Conservation (phyloP, 2,113 vertebrate genomes). For the Phycodurus eques region DNA sequence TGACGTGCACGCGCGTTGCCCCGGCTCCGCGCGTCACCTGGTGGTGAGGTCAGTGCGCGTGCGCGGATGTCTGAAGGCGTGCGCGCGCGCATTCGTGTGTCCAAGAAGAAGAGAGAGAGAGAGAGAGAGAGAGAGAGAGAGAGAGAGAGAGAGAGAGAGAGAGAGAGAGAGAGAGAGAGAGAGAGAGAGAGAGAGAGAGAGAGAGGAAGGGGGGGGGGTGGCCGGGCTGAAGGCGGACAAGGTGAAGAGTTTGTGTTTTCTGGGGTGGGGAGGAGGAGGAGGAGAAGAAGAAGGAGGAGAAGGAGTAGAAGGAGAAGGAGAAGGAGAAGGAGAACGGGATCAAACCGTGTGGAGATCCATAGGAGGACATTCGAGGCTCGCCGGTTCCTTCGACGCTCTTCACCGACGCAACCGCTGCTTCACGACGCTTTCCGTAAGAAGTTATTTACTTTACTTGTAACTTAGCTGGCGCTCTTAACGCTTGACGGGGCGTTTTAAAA, state of each 20-base stretch:
- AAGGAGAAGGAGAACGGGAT: constrained; percentile 9
- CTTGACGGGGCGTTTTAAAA: not conserved
- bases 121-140: no score
- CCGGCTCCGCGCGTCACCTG: not conserved
- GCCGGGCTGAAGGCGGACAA: constrained; percentile 25
- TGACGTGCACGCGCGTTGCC: not conserved
- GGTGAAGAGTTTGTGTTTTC: constrained; percentile 7
- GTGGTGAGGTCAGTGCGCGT: constrained; percentile 7
- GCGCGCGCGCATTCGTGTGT: not conserved
- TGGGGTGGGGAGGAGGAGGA: constrained; percentile 30
- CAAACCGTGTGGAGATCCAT: constrained; percentile 32
- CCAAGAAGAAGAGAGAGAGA: not conserved
- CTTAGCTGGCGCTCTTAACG: not conserved
- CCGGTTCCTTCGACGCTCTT: constrained; percentile 36
- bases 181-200: no score
- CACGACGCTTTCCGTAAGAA: constrained; percentile 42
- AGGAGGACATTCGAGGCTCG: constrained; percentile 40
- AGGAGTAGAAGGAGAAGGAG: constrained; percentile 14
- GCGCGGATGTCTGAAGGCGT: constrained; percentile 5
- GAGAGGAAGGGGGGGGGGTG: no score
- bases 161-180: no score
- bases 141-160: no score
- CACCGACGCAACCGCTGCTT: constrained; percentile 26
- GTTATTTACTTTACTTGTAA: not conserved
- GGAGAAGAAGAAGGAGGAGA: constrained; percentile 33